Conservation (phyloP, 1,140 invertebrate species). For the Microvelia longipes region DNA sequence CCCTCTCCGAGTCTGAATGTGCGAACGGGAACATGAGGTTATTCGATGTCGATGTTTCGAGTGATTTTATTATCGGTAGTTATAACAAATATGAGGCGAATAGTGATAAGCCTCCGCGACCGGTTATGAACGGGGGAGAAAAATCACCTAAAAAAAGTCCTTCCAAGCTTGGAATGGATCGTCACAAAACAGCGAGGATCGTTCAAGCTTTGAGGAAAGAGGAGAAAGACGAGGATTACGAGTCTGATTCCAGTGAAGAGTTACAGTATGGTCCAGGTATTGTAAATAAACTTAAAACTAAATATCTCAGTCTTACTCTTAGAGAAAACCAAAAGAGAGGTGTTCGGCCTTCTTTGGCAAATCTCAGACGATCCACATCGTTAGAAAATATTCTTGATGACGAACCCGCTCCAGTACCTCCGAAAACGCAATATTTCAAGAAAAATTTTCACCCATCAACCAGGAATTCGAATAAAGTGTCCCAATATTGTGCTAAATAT, state of each 20-base stretch:
- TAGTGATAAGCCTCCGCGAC: constrained; percentile 9
- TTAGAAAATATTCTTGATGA: constrained; percentile 70
- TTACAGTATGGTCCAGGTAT: constrained; percentile 81
- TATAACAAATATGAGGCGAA: constrained; percentile 16
- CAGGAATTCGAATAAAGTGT: constrained; percentile 13
- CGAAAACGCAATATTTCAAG: constrained; percentile 14
- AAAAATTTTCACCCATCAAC: constrained; percentile 6
- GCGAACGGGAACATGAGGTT: constrained; percentile 33
- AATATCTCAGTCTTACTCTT: constrained; percentile 64
- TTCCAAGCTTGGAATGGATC: constrained; percentile 8
- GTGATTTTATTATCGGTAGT: constrained; percentile 15
- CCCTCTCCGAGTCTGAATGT: constrained; percentile 29
- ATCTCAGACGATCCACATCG: constrained; percentile 59
- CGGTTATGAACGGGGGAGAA: constrained; percentile 4
- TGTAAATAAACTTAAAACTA: constrained; percentile 67
- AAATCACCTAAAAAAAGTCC: constrained; percentile 14
- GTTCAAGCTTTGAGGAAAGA: constrained; percentile 6
- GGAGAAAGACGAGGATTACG: constrained; percentile 18
- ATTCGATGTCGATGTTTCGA: constrained; percentile 25
- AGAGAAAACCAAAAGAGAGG: constrained; percentile 42
- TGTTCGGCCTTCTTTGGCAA: constrained; percentile 42
- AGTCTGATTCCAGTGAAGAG: constrained; percentile 51
- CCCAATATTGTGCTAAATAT: constrained; percentile 18
- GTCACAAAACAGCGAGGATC: constrained; percentile 20
- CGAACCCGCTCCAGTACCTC: constrained; percentile 28